These are phyloP conservation scores for Calliopsis andreniformis DNA, from an alignment of 1,140 invertebrate genomes.

Conservation along the genomic window DNA sequence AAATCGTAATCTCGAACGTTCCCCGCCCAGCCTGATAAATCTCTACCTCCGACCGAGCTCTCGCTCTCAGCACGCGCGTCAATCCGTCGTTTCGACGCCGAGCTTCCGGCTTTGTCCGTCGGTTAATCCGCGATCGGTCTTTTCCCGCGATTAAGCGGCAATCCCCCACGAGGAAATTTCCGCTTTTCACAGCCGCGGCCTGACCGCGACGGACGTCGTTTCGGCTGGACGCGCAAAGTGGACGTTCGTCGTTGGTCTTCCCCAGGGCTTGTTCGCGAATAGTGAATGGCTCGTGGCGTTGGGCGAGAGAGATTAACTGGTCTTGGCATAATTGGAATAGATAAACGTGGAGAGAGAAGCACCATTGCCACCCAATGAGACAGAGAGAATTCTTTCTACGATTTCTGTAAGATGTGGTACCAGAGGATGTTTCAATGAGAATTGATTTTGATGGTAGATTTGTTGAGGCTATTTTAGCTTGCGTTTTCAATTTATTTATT, in stretches of 20 bases:
- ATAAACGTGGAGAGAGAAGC: constrained; percentile 1
- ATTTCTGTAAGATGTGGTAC: too few relatives aligned
- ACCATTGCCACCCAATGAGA: background rate
- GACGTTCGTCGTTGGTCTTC: background rate
- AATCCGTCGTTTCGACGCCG: constrained; percentile 33
- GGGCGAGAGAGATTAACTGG: background rate
- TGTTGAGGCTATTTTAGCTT: too few relatives aligned
- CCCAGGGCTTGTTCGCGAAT: background rate
- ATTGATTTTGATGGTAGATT: too few relatives aligned
- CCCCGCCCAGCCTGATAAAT: constrained; percentile 15
- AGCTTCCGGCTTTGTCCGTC: constrained; percentile 48
- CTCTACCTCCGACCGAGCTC: constrained; percentile 16
- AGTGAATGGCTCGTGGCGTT: background rate
- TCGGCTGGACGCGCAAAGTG: background rate
- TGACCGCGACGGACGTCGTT: background rate
- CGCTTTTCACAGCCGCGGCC: background rate
- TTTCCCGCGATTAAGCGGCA: constrained; percentile 45
- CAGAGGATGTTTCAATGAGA: too few relatives aligned
- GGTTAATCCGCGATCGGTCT: constrained; percentile 63
- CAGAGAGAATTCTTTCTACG: constrained; percentile 7
- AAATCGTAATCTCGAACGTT: constrained; percentile 66
- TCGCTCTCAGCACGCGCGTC: constrained; percentile 8
- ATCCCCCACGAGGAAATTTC: constrained; percentile 22
- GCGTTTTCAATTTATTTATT: too few relatives aligned
- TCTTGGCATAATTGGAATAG: background rate